Evolutionary conservation across 2,888 invertebrate genomes (phyloP).

Genomic region (Tetranychus piercei): DNA sequence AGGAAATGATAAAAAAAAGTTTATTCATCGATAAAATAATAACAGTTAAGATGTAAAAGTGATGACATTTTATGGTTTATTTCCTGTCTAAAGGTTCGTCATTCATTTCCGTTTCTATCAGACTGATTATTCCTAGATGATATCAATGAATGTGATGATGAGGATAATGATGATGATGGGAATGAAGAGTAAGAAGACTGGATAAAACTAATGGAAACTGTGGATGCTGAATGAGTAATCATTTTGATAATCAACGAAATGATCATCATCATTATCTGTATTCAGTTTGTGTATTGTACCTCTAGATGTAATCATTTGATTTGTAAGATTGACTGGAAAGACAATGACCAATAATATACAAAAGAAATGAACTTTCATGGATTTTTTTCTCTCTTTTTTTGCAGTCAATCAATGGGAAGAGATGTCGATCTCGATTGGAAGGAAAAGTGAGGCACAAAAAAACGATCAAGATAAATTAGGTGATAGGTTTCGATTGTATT

Average conservation of each 20-base stretch:
- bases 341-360: not conserved
- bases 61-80: not conserved
- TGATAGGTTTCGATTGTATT: not conserved
- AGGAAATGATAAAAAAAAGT: not conserved
- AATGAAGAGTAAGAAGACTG: not conserved
- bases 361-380: not conserved
- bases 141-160: not conserved
- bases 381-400: no score
- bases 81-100: not conserved
- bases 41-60: not conserved
- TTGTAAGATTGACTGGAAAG: not conserved
- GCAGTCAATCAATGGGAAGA: no score
- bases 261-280: not conserved
- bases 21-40: not conserved
- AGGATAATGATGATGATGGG: not conserved
- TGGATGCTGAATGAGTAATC: no score
- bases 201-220: no score
- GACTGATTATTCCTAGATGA: not conserved
- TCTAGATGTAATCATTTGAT: not conserved
- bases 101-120: not conserved
- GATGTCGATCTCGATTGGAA: no score
- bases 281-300: not conserved
- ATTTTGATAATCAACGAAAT: not conserved
- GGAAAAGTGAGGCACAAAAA: no score
- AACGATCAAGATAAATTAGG: constrained; percentile 1